Evolutionary conservation across 2,797 vertebrate genomes (phyloP).

Genomic region (Triplophysa yarkandensis): DNA sequence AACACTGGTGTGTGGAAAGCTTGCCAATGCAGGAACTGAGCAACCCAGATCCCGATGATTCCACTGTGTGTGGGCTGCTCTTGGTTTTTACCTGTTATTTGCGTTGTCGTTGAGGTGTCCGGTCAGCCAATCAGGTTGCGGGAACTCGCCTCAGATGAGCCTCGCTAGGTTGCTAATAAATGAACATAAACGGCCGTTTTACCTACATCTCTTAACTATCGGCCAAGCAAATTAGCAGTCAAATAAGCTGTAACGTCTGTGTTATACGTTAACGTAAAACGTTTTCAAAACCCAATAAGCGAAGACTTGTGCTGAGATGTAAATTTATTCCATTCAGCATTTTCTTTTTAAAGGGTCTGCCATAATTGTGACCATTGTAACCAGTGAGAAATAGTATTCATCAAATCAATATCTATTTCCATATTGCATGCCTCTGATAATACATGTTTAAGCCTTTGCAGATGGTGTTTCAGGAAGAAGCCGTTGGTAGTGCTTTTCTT

Average conservation of each 20-base stretch:
- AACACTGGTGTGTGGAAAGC: background rate
- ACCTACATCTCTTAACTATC: constrained; percentile 67
- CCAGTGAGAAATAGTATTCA: constrained; percentile 87
- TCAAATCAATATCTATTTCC: constrained; percentile 79
- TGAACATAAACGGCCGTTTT: constrained; percentile 74
- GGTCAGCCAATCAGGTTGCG: constrained; percentile 49
- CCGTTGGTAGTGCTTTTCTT: constrained; percentile 67
- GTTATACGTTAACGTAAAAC: constrained; percentile 77
- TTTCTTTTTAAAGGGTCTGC: constrained; percentile 69
- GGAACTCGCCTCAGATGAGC: constrained; percentile 60
- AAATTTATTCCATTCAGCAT: constrained; percentile 82
- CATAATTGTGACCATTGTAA: constrained; percentile 77
- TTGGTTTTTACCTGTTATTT: constrained; percentile 28
- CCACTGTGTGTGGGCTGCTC: constrained; percentile 23
- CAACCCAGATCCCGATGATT: constrained; percentile 16
- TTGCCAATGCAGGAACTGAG: constrained; percentile 15
- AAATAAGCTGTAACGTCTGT: constrained; percentile 88
- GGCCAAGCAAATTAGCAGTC: constrained; percentile 91
- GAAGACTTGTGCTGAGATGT: constrained; percentile 81
- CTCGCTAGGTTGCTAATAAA: constrained; percentile 65
- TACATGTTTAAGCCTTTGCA: constrained; percentile 69
- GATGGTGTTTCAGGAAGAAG: constrained; percentile 65
- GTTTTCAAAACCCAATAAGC: constrained; percentile 73
- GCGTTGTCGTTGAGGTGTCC: constrained; percentile 33
- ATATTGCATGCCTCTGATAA: constrained; percentile 73